These are phyloP conservation scores for Saccostrea glomerata DNA, from an alignment of 1,140 invertebrate species.

Conservation along the genomic window DNA sequence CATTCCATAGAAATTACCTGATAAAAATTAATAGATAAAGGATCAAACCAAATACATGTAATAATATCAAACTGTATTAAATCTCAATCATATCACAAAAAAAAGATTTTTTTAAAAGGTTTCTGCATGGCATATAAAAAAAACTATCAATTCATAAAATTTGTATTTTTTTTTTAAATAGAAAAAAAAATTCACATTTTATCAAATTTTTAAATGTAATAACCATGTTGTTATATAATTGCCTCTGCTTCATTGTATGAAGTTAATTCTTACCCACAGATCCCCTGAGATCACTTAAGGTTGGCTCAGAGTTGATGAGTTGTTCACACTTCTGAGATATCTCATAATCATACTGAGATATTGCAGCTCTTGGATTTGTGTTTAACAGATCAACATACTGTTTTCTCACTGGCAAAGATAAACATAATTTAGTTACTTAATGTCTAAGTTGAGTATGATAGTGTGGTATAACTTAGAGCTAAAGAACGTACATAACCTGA, in stretches of 20 bases:
- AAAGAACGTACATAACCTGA: not conserved
- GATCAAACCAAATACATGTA: no score
- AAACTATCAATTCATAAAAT: no score
- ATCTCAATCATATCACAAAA: no score
- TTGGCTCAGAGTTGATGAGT: conserved; percentile 71
- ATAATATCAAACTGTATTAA: no score
- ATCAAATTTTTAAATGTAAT: no score
- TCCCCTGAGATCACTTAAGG: conserved; percentile 71
- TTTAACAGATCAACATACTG: conserved; percentile 74
- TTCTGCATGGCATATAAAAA: no score
- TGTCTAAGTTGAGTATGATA: not conserved
- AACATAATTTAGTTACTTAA: conserved; percentile 26
- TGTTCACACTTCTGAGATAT: conserved; percentile 76
- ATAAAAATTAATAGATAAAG: not conserved
- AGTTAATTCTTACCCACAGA: conserved; percentile 69
- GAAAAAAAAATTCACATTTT: no score
- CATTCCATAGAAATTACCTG: conserved; percentile 77
- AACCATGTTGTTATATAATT: no score
- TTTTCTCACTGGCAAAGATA: conserved; percentile 68
- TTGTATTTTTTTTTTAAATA: no score
- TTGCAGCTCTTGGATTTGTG: conserved; percentile 71
- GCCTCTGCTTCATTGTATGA: no score
- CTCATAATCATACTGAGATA: conserved; percentile 74
- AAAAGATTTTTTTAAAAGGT: no score
- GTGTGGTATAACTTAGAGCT: not conserved